These are phyloP conservation scores for Tamandua tetradactyla DNA, from an alignment of 2,797 vertebrate genomes.

Conservation along the genomic window DNA sequence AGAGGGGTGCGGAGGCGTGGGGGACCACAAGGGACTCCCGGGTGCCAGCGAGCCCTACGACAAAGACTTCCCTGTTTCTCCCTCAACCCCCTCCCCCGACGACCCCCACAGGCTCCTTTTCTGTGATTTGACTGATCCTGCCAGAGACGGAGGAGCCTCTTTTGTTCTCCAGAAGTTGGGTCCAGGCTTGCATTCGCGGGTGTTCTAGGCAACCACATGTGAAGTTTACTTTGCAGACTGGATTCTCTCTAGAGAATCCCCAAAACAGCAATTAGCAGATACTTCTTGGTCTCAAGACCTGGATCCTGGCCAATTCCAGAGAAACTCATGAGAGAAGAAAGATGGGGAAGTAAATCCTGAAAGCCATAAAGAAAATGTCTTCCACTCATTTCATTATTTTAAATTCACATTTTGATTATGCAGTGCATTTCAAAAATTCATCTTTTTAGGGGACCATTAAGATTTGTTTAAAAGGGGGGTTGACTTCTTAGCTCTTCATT, in stretches of 20 bases:
- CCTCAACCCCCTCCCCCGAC: neutral
- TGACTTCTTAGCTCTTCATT: neutral
- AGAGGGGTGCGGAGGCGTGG: neutral
- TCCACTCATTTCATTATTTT: slow-evolving; percentile 38
- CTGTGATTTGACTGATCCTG: neutral
- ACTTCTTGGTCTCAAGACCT: neutral
- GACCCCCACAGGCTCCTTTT: neutral
- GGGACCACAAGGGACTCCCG: neutral
- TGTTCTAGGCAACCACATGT: neutral
- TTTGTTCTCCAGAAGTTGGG: neutral
- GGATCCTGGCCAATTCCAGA: neutral
- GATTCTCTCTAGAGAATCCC: slow-evolving; percentile 22
- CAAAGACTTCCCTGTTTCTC: neutral
- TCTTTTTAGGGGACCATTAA: neutral
- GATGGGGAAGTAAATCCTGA: slow-evolving; percentile 3
- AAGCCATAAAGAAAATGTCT: slow-evolving; percentile 27
- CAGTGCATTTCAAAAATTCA: neutral
- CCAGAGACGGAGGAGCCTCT: neutral
- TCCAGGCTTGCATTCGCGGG: neutral
- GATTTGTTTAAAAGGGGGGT: neutral
- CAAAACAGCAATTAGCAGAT: neutral
- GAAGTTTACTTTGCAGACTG: neutral
- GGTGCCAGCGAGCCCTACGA: too few relatives aligned
- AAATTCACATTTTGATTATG: slow-evolving; percentile 35
- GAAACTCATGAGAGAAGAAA: slow-evolving; percentile 6